Conservation (phyloP, 1,140 invertebrate species). For the Helicoverpa armigera region DNA sequence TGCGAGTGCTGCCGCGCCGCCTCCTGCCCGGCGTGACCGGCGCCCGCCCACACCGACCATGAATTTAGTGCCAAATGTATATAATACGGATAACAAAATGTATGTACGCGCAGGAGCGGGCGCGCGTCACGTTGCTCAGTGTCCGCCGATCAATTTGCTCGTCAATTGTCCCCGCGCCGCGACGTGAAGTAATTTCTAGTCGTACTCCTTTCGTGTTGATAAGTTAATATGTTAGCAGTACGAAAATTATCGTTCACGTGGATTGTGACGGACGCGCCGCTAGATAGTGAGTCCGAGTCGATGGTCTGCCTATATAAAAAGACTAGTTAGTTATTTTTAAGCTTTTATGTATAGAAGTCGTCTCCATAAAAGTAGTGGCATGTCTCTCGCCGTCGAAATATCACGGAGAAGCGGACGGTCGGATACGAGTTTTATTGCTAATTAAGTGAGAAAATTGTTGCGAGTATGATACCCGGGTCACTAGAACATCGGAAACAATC, state of each 20-base stretch:
- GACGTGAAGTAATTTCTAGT: slow-evolving; percentile 79
- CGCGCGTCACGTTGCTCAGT: slow-evolving; percentile 48
- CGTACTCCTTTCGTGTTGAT: slow-evolving; percentile 85
- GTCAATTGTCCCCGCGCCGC: slow-evolving; percentile 70
- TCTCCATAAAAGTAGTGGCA: slow-evolving; percentile 74
- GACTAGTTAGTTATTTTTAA: slow-evolving; percentile 84
- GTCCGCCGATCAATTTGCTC: slow-evolving; percentile 70
- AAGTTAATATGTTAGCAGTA: slow-evolving; percentile 84
- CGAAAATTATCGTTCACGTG: slow-evolving; percentile 78
- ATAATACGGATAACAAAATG: slow-evolving; percentile 71
- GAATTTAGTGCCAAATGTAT: slow-evolving; percentile 85
- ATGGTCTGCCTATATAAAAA: slow-evolving; percentile 80
- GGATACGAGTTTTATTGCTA: slow-evolving; percentile 49
- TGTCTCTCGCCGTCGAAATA: slow-evolving; percentile 72
- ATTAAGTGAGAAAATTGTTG: slow-evolving; percentile 32
- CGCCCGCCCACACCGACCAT: slow-evolving; percentile 55
- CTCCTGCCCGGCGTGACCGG: slow-evolving; percentile 77
- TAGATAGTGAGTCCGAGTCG: slow-evolving; percentile 64
- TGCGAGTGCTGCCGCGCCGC: slow-evolving; percentile 87
- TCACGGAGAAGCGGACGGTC: slow-evolving; percentile 46
- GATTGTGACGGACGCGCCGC: slow-evolving; percentile 49
- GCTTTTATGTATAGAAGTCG: slow-evolving; percentile 79
- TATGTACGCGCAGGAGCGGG: slow-evolving; percentile 63
- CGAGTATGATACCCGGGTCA: slow-evolving; percentile 26
- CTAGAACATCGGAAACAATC: slow-evolving; percentile 12